Percentiles rank a stretch among this genome's conserved stretches.
Conservation (phyloP, 2,888 invertebrate genomes). For the Drosophila anomalata region DNA sequence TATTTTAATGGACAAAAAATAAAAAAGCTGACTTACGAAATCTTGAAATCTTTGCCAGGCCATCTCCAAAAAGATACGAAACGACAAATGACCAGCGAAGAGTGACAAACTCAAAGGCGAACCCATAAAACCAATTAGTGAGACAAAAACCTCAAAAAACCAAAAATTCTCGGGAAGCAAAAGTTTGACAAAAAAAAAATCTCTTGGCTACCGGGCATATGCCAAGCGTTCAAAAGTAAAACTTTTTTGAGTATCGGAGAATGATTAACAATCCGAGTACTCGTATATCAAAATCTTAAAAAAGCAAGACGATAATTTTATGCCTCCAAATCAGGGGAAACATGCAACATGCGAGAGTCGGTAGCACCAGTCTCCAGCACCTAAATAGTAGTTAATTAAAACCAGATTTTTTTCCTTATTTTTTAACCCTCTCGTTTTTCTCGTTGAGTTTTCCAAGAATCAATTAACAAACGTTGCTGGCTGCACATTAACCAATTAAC, state of each 20-base stretch:
- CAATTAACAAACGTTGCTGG: constrained; percentile 79
- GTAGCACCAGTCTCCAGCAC: constrained; percentile 40
- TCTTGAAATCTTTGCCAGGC: constrained; percentile 45
- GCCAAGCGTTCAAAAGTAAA: constrained; percentile 6
- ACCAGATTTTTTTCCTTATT: constrained; percentile 49
- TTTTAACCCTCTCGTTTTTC: constrained; percentile 5
- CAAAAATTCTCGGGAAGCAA: constrained; percentile 12
- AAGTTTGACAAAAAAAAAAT: not conserved
- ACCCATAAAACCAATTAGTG: constrained; percentile 51
- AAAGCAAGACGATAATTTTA: constrained; percentile 62
- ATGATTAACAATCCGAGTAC: constrained; percentile 22
- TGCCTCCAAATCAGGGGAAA: constrained; percentile 62
- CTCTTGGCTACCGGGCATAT: constrained; percentile 51
- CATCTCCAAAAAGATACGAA: constrained; percentile 34
- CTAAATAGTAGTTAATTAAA: constrained; percentile 79
- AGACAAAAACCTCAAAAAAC: constrained; percentile 15
- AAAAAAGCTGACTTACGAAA: constrained; percentile 38
- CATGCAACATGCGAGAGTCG: constrained; percentile 59
- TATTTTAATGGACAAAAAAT: constrained; percentile 53
- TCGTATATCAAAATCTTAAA: constrained; percentile 33
- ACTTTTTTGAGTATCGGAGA: constrained; percentile 22
- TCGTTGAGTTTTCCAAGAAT: constrained; percentile 63
- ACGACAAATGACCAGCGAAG: constrained; percentile 57
- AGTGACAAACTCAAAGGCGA: constrained; percentile 35
- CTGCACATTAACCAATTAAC: constrained; percentile 80